Percentiles rank a stretch among this genome's conserved stretches.
phyloP scores from a whole-genome alignment of 2,888 invertebrate genomes.

The Gastracanthus pulcherrimus region DNA sequence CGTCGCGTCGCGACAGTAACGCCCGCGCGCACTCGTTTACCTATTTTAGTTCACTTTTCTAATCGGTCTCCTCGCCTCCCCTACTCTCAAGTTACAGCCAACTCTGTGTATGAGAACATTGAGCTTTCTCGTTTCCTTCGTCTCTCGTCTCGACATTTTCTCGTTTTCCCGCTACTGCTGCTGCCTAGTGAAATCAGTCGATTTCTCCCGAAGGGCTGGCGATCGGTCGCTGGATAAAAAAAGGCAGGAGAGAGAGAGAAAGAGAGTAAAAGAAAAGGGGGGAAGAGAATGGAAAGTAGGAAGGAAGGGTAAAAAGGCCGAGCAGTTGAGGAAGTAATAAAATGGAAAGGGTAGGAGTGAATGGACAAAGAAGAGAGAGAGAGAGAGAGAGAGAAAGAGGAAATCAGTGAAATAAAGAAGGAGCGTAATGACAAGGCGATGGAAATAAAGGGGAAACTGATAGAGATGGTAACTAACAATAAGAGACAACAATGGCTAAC shows the following conservation, averaged over 20 bases:
- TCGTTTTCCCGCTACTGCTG: background rate
- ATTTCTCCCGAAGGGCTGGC: background rate
- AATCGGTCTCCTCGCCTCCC: slow-evolving; percentile 1
- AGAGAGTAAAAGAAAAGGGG: background rate
- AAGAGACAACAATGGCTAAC: slow-evolving; percentile 16
- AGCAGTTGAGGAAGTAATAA: background rate
- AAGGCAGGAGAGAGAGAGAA: background rate
- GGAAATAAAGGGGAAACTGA: background rate
- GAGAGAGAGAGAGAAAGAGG: background rate
- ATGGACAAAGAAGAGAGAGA: too few species aligned
- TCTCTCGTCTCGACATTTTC: background rate
- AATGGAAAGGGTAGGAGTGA: background rate
- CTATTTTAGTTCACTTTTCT: slow-evolving; percentile 44
- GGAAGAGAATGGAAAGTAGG: background rate
- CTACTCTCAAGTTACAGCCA: too few species aligned
- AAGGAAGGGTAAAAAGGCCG: background rate
- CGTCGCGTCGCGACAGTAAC: background rate
- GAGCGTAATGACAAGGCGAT: background rate
- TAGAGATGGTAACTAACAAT: slow-evolving; percentile 10
- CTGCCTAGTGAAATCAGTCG: slow-evolving; percentile 40
- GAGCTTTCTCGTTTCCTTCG: background rate
- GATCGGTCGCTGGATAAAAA: slow-evolving; percentile 21
- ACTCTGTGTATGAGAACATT: too few species aligned
- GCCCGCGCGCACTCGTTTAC: slow-evolving; percentile 25
- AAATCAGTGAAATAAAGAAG: slow-evolving; percentile 16